phyloP scores from a whole-genome alignment of 2,113 vertebrate genomes.

The Notothenia coriiceps region DNA sequence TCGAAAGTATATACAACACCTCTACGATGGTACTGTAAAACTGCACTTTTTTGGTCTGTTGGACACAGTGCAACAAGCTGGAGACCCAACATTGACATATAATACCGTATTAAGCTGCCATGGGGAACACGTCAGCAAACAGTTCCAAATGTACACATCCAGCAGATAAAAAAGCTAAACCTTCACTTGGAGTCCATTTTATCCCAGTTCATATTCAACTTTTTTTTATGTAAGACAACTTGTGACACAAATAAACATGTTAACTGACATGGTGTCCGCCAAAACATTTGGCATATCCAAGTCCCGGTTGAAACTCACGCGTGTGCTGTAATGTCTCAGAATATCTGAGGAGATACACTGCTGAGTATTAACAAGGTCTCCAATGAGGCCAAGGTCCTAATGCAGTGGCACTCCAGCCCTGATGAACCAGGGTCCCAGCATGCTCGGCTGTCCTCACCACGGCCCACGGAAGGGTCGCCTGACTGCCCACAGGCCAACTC shows the following conservation, averaged over 20 bases:
- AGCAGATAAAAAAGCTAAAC: not conserved
- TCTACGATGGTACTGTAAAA: not conserved
- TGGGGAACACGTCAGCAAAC: too few relatives aligned
- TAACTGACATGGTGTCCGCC: not conserved
- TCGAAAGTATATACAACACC: not conserved
- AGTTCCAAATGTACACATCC: not conserved
- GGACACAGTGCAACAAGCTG: not conserved
- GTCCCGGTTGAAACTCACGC: not conserved
- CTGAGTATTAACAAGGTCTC: constrained; percentile 68
- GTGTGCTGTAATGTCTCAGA: constrained; percentile 11
- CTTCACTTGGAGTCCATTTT: too few relatives aligned
- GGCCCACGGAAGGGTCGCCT: constrained; percentile 77
- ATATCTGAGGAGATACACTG: constrained; percentile 24
- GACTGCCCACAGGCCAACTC: constrained; percentile 83
- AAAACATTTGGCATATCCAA: not conserved
- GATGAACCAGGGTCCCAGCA: constrained; percentile 81
- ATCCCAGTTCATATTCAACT: too few relatives aligned
- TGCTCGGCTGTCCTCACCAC: constrained; percentile 66
- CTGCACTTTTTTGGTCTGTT: not conserved
- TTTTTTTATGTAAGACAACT: not conserved
- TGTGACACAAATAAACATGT: not conserved
- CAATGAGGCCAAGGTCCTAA: constrained; percentile 69
- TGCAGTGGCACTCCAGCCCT: constrained; percentile 74
- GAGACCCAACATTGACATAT: not conserved
- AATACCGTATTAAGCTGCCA: too few relatives aligned